Conservation (phyloP, 2,888 invertebrate species). For the Drosophila aldrichi region DNA sequence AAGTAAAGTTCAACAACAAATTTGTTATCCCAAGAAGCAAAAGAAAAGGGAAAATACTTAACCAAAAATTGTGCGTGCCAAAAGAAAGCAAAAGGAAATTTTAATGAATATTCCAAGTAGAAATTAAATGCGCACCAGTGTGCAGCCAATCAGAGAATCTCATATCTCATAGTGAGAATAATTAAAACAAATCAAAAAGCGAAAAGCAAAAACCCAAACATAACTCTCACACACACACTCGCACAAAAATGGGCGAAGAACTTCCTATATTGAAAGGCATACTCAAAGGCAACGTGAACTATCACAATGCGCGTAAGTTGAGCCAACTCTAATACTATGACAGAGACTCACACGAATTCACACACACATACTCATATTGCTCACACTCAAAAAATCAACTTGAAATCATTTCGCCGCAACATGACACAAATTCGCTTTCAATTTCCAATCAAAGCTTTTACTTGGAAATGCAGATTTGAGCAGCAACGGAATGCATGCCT, state of each 20-base stretch:
- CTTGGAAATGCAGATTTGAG: constrained; percentile 9
- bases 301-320: constrained; percentile 96
- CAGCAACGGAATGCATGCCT: constrained; percentile 1
- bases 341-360: neutral
- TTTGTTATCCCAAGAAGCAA: constrained; percentile 8
- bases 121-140: constrained; percentile 49
- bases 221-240: constrained; percentile 16
- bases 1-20: constrained; percentile 50
- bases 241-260: constrained; percentile 92
- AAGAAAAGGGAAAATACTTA: constrained; percentile 29
- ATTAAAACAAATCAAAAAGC: constrained; percentile 13
- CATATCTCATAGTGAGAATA: constrained; percentile 39
- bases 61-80: constrained; percentile 69
- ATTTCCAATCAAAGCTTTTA: constrained; percentile 48
- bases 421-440: constrained; percentile 56
- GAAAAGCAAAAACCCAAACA: constrained; percentile 14
- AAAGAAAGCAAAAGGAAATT: constrained; percentile 62
- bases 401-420: constrained; percentile 6
- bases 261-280: constrained; percentile 96
- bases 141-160: constrained; percentile 44
- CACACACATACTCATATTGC: neutral
- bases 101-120: constrained; percentile 54
- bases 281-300: constrained; percentile 95
- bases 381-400: constrained; percentile 3
- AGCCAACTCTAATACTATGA: constrained; percentile 5